Evolutionary conservation across 2,888 invertebrate species (phyloP).

Genomic region (Drosophila aldrichi): DNA sequence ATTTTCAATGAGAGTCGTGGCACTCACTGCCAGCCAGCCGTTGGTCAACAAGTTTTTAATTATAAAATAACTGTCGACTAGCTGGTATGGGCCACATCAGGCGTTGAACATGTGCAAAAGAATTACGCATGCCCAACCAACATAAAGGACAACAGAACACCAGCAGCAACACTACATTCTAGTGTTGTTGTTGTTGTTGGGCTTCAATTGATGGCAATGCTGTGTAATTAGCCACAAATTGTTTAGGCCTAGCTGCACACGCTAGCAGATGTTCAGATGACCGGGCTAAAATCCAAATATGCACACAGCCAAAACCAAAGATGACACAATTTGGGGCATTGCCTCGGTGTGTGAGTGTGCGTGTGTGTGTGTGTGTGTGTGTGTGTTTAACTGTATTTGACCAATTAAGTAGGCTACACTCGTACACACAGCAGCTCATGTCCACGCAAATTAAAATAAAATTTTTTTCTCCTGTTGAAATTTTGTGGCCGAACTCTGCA

Average conservation of each 20-base stretch:
- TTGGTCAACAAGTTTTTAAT: constrained; percentile 71
- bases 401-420: constrained; percentile 77
- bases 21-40: constrained; percentile 6
- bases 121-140: constrained; percentile 48
- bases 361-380: constrained; percentile 9
- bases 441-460: constrained; percentile 80
- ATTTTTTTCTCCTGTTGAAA: constrained; percentile 55
- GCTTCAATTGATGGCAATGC: constrained; percentile 74
- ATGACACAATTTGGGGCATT: constrained; percentile 74
- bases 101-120: constrained; percentile 41
- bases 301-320: constrained; percentile 76
- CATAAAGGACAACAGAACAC: constrained; percentile 19
- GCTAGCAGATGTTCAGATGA: constrained; percentile 50
- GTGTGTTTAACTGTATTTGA: constrained; percentile 53
- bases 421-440: constrained; percentile 65
- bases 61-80: constrained; percentile 76
- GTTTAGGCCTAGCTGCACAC: constrained; percentile 78
- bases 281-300: constrained; percentile 69
- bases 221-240: constrained; percentile 81
- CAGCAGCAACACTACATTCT: constrained; percentile 5
- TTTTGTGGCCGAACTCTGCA: constrained; percentile 55
- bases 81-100: constrained; percentile 28
- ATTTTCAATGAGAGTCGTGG: constrained; percentile 24
- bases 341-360: constrained; percentile 11
- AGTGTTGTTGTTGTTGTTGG: constrained; percentile 22